Evolutionary conservation across 2,113 vertebrate genomes (phyloP), one percentile per base, ranked within the genome.

Genomic region (Chlamydotis undulata): DNA sequence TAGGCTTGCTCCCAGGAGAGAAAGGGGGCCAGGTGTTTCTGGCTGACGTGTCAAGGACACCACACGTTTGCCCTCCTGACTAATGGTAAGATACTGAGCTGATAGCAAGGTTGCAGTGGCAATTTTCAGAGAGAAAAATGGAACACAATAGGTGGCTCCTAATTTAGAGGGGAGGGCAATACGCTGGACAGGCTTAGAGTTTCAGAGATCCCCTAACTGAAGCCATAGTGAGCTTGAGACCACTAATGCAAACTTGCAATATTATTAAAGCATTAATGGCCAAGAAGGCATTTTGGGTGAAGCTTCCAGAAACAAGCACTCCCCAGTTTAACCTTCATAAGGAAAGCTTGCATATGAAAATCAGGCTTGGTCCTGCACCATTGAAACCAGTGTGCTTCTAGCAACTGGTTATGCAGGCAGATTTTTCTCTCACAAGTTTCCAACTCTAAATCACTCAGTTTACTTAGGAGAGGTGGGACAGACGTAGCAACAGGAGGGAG

Each of bases 41-140:
- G 79, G 91, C 81, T 94, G 95, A 96, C 92, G 60, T 85, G 89
- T 91, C 96, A 94, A 96, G 94, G 96, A 96, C 93, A 93, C 77
- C 87, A 59, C 87, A 69, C 82, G 17, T 81, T 92, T 94, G 87
- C 95, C 95, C 59, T 85, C 57, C 59, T 63, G 61, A 91, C 78
- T 94, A 93, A 93, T 69, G 59, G 76, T 60, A 79, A 29, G 70
- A 91, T 73, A 90, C 90, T 41, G 89, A 90, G 75, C 89, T 94
- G 96, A 97, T 90, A 95, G 88, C 76, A 67, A 88, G 93, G 84
- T 88, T 95, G 92, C 81, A 41, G 63, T 28, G 12, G 74, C 77
- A 85, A 91, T 94, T 94, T 96, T 85, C 94, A 79, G 89, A 52
- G 73, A 94, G 94, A 90, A 94, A 96, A 89, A 83, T 41, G 45